phyloP scores from a whole-genome alignment of 2,888 invertebrate genomes.

The Troides helena region DNA sequence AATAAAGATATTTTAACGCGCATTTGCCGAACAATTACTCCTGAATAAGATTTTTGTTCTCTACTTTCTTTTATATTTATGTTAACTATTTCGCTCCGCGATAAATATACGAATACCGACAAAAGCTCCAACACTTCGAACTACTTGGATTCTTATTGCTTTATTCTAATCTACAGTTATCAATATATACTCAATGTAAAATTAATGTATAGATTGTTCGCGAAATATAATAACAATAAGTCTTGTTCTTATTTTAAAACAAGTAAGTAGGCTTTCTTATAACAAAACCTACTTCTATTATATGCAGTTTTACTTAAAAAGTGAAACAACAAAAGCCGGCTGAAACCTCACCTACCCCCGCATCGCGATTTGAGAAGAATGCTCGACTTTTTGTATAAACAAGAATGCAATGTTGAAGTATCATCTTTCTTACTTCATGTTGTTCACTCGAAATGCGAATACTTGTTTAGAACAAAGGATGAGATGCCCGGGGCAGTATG shows the following conservation, averaged over 20 bases:
- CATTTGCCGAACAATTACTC: slow-evolving; percentile 2
- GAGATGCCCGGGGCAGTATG: slow-evolving; percentile 61
- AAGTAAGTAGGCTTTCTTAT: not conserved
- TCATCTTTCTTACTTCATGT: slow-evolving; percentile 65
- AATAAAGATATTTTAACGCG: slow-evolving; percentile 16
- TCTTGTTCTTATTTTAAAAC: no score
- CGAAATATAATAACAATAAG: no score
- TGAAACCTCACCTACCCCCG: slow-evolving; percentile 61
- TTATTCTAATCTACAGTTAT: no score
- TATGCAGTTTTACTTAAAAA: slow-evolving; percentile 14
- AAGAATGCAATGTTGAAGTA: slow-evolving; percentile 61
- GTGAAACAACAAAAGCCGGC: slow-evolving; percentile 60
- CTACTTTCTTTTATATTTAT: not conserved
- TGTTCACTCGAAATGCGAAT: slow-evolving; percentile 57
- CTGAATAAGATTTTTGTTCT: not conserved
- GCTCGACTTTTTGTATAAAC: slow-evolving; percentile 60
- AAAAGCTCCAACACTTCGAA: no score
- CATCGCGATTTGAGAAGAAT: slow-evolving; percentile 56
- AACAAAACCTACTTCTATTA: not conserved
- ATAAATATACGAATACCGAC: not conserved
- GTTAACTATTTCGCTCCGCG: not conserved
- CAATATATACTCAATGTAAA: no score
- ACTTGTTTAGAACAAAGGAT: slow-evolving; percentile 72
- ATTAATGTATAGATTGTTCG: no score
- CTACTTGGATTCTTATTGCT: no score